Base-by-base conservation (phyloP, 1,140 invertebrate species). In the Drosophila varians region DNA sequence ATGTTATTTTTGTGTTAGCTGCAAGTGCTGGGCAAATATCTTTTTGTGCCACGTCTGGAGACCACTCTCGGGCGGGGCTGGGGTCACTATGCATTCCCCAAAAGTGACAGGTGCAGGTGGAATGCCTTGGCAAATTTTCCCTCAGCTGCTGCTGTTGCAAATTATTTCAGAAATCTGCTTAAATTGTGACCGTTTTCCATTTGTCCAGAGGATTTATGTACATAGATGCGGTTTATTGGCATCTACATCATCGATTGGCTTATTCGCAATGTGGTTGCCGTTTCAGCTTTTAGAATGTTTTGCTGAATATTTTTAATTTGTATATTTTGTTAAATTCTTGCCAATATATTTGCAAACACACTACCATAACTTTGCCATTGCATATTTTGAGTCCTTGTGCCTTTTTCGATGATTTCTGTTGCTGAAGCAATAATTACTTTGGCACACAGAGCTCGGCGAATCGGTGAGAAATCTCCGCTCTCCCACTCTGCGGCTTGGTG, bases 21-120 rank as follows among this genome's bases (percentile, higher is more conserved):
- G 65, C 60, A 74, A 84, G 58, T 86, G 64, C 55, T 58, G 56
- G 19, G 52, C 48, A 80, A 86, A 86, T 64, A 84, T 76, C 60
- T 86, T 48, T 65, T 73, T 62, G 40, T 71, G 66, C 42, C 54
- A 73, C 48, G 48, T 52, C 55, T 60, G 42, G 54, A 31, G 46
- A 31, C 49, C 61, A 66, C 48, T 61, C 38, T 11, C 47, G 56
- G 28, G 48, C 47, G 56, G 28, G 48, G 55, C 48, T 73, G 69
- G 54, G 69, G 69, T 73, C 69, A 73, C 62, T 62, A 42, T 12
- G 43, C 42, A 60, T 48, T 64, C 55, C 19, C 48, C 53, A 21
- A 14, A 12, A 40, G 26, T 60, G 48, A 23, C 69, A 72, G 69
- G 69, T 72, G 68, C 66, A 72, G 26, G 14, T 57, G 28, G 21